Conservation (phyloP, 2,888 invertebrate species). For the Phania funesta region DNA sequence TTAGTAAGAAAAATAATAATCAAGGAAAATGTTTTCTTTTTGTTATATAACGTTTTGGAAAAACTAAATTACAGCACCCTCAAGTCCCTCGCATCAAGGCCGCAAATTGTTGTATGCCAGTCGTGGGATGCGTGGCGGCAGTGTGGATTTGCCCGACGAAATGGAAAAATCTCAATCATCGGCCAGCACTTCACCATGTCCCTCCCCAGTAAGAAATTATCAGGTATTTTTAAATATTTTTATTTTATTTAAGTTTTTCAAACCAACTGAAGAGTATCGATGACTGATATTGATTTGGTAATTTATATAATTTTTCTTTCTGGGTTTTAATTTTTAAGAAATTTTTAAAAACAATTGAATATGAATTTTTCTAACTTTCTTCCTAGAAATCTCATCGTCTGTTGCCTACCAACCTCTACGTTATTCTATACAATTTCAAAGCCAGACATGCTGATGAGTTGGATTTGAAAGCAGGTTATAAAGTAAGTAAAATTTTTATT, state of each 20-base stretch:
- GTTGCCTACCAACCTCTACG: slow-evolving; percentile 94
- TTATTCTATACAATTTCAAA: slow-evolving; percentile 96
- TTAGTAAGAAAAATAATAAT: slow-evolving; percentile 11
- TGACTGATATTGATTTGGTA: not conserved
- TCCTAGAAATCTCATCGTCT: slow-evolving; percentile 89
- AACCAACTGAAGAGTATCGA: not conserved
- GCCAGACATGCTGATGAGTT: slow-evolving; percentile 96
- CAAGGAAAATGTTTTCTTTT: slow-evolving; percentile 21
- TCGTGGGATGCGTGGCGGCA: slow-evolving; percentile 93
- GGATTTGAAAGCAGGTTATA: slow-evolving; percentile 94
- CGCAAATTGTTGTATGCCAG: slow-evolving; percentile 88
- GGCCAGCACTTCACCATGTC: slow-evolving; percentile 95
- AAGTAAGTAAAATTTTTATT: slow-evolving; percentile 75
- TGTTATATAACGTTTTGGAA: not conserved
- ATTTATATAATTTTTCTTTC: not conserved
- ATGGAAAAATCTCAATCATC: slow-evolving; percentile 95
- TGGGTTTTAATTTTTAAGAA: not conserved
- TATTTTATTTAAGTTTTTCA: not conserved
- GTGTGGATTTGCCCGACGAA: slow-evolving; percentile 95
- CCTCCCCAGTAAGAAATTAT: slow-evolving; percentile 88
- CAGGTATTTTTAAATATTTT: slow-evolving; percentile 75
- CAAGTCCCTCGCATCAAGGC: slow-evolving; percentile 94
- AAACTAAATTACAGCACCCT: slow-evolving; percentile 86
- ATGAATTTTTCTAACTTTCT: not conserved
- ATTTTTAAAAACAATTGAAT: not conserved